These are phyloP conservation scores for Eulemur coronatus DNA, from an alignment of 2,797 vertebrate genomes.

Conservation along the genomic window DNA sequence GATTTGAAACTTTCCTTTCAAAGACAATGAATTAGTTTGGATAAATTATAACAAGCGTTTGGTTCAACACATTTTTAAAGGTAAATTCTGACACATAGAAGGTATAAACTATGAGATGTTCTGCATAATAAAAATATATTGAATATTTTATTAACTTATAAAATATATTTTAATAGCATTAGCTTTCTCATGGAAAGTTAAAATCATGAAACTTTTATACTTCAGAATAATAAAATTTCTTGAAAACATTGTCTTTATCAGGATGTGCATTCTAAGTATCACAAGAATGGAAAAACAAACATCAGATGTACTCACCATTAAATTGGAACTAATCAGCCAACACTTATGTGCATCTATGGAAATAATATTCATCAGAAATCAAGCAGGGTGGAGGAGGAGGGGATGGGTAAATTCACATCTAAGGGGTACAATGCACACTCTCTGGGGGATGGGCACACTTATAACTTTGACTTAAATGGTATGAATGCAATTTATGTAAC, in stretches of 20 bases:
- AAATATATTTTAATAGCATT: not conserved
- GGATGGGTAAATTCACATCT: no score
- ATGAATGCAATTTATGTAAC: no score
- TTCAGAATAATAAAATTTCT: not conserved
- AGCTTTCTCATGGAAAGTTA: not conserved
- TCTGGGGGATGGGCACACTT: no score
- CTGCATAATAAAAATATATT: not conserved
- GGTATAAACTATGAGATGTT: not conserved
- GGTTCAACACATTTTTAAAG: not conserved
- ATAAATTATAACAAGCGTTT: slow-evolving; percentile 9
- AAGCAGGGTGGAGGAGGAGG: no score
- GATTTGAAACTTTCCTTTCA: slow-evolving; percentile 38
- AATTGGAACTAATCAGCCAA: no score
- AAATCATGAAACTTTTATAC: not conserved
- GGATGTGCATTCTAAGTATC: not conserved
- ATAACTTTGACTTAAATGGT: no score
- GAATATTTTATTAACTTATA: slow-evolving; percentile 14
- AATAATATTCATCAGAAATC: no score
- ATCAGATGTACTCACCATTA: no score
- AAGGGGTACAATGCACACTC: no score
- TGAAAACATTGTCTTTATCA: not conserved
- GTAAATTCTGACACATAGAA: not conserved
- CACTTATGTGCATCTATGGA: no score
- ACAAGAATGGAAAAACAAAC: no score
- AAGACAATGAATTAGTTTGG: slow-evolving; percentile 11